Evolutionary conservation across 2,113 vertebrate genomes (phyloP), one percentile per base, ranked within the genome.

Genomic region (Alligator sinensis): DNA sequence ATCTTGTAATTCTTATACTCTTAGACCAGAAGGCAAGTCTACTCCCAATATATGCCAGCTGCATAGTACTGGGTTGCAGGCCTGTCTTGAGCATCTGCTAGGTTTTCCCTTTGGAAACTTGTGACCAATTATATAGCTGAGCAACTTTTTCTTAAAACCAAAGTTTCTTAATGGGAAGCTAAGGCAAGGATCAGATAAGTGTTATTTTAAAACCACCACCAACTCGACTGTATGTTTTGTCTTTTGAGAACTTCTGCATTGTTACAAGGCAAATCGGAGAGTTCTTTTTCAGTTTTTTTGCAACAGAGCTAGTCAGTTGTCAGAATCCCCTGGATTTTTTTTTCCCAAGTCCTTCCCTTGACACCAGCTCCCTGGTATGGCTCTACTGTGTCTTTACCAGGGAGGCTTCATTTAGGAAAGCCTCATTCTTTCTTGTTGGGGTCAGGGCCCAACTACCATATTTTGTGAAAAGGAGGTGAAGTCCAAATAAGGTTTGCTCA

Each of bases 201-300:
- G 47, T 47, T 28, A 59, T 75, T 64, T 47, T 47, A 81, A 95
- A 93, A 89, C 86, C 92, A 94, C 94, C 22, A 94, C 94, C 22
- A 94, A 94, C 92, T 61, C 91, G 92, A 97, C 95, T 91, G 80
- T 94, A 75, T 91, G 91, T 91, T 96, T 94, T 95, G 88, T 75
- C 96, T 91, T 93, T 63, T 81, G 58, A 63, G 95, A 93, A 88
- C 1, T 6, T 90, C 89, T 94, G 61, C 79, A 83, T 87, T 89
- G 86, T 93, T 95, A 84, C 55, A 54, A 95, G 82, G 61, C 94
- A 92, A 85, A 83, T 22, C 88, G 91, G 87, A 79, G 87, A 80
- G 88, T 83, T 85, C 94, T 90, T 92, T 94, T 92, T n/a, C 47
- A 76, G 47, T 61, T 72, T 68, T 62, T 82, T 86, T 88, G 80